A percentile compares a stretch with the other conserved stretches of the same genome.
Evolutionary conservation across 1,140 invertebrate genomes (phyloP).

Genomic region (Goniozus legneri): DNA sequence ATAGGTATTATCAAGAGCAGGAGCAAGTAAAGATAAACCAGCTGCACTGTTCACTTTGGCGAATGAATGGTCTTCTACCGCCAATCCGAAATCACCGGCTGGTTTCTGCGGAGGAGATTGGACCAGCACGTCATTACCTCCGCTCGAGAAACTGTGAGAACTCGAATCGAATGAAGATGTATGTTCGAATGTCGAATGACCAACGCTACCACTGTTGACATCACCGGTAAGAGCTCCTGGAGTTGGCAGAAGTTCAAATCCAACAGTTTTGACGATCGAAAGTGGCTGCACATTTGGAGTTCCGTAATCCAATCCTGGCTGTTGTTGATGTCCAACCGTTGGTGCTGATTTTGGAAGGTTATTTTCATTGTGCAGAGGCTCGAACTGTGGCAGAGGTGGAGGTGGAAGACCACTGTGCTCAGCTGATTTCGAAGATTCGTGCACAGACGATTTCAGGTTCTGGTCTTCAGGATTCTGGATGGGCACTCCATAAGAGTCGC

Average conservation of each 20-base stretch:
- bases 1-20: constrained; percentile 12
- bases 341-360: constrained; percentile 1
- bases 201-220: constrained; percentile 9
- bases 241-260: constrained; percentile 49
- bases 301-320: constrained; percentile 18
- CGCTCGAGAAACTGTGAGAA: neutral
- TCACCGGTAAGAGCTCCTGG: constrained; percentile 16
- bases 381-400: constrained; percentile 43
- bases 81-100: constrained; percentile 6
- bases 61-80: constrained; percentile 9
- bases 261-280: constrained; percentile 49
- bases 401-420: constrained; percentile 49
- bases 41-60: constrained; percentile 1
- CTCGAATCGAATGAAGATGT: constrained; percentile 1
- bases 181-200: constrained; percentile 5
- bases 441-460: constrained; percentile 39
- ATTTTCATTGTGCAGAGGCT: constrained; percentile 37
- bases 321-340: constrained; percentile 15
- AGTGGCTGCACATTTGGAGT: constrained; percentile 32
- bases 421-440: constrained; percentile 27
- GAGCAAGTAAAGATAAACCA: constrained; percentile 3
- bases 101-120: constrained; percentile 29
- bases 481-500: constrained; percentile 48
- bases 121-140: constrained; percentile 8
- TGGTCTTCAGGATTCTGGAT: constrained; percentile 46